Conservation (phyloP, 2,797 vertebrate species). For the Phataginus tetradactyla region DNA sequence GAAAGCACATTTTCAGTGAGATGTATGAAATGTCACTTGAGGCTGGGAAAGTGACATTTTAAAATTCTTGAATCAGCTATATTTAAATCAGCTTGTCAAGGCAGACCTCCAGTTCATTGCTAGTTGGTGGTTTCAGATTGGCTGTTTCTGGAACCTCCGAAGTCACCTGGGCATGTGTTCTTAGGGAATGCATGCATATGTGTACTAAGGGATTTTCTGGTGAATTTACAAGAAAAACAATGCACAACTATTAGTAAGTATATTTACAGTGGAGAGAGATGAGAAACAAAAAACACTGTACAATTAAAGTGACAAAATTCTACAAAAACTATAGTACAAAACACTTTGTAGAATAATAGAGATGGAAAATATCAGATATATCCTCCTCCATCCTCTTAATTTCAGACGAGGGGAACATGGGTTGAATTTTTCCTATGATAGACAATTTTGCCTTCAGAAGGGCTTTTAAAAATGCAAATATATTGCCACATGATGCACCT, state of each 20-base stretch:
- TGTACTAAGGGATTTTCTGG: neutral
- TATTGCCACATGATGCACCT: neutral
- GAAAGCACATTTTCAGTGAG: neutral
- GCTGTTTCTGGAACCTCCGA: neutral
- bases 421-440: neutral
- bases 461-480: neutral
- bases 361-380: neutral
- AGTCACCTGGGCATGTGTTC: neutral
- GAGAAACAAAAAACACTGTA: neutral
- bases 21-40: neutral
- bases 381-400: neutral
- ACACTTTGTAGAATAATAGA: neutral
- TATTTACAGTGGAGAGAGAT: neutral
- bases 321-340: neutral
- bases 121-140: neutral
- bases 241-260: neutral
- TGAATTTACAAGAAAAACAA: neutral
- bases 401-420: neutral
- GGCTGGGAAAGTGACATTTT: neutral
- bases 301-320: neutral
- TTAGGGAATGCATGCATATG: neutral
- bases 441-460: neutral
- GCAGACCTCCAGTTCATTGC: neutral
- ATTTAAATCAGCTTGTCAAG: neutral
- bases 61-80: neutral